These are phyloP conservation scores for Petrocephalus sullivani DNA, from an alignment of 2,797 vertebrate genomes.

Conservation along the genomic window DNA sequence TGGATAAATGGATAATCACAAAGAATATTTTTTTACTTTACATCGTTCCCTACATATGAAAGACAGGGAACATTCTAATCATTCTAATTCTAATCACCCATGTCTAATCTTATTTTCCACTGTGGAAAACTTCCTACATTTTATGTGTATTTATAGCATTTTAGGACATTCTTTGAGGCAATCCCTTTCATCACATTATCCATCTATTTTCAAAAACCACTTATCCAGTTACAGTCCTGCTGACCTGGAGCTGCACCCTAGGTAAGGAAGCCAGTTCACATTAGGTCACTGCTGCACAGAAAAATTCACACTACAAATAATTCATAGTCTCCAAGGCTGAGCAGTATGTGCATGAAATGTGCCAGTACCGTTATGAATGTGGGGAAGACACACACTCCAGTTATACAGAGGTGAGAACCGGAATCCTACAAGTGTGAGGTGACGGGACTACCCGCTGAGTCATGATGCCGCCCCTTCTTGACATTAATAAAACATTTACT, in stretches of 20 bases:
- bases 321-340: neutral
- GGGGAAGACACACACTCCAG: neutral
- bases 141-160: neutral
- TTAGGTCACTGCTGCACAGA: neutral
- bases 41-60: neutral
- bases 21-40: neutral
- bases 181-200: neutral
- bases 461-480: slow-evolving; percentile 1
- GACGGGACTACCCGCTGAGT: slow-evolving; percentile 1
- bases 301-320: slow-evolving; percentile 1
- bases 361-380: neutral
- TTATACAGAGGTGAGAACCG: neutral
- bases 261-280: neutral
- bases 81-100: neutral
- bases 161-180: neutral
- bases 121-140: neutral
- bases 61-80: neutral
- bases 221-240: neutral
- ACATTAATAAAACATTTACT: neutral
- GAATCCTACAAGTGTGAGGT: neutral
- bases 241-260: neutral
- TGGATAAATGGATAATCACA: neutral
- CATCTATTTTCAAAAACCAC: neutral
- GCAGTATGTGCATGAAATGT: neutral
- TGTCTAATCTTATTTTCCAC: neutral